phyloP scores from a whole-genome alignment of 92 coral and sea anemone species.

The Diadumene lineata region DNA sequence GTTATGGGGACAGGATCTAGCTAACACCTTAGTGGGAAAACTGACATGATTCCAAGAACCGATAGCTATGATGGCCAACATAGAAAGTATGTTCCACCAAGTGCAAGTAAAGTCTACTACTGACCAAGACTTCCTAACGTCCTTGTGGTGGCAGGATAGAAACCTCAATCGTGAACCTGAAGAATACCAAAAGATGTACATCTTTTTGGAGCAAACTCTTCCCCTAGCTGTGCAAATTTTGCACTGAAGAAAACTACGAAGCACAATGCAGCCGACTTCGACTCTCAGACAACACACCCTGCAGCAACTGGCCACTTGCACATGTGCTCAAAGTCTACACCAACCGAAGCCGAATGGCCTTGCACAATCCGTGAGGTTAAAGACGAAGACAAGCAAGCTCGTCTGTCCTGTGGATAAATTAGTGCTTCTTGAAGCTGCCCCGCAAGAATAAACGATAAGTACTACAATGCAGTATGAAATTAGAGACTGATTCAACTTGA shows the following conservation, averaged over 20 bases:
- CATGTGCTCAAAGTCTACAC: slow-evolving; percentile 44
- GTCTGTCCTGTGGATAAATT: slow-evolving; percentile 53
- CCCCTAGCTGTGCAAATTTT: slow-evolving; percentile 45
- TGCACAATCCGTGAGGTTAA: slow-evolving; percentile 47
- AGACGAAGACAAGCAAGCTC: slow-evolving; percentile 37
- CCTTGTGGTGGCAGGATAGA: slow-evolving; percentile 54
- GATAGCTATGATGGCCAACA: slow-evolving; percentile 47
- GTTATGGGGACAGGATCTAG: slow-evolving; percentile 65
- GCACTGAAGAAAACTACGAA: slow-evolving; percentile 40
- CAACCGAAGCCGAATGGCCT: slow-evolving; percentile 40
- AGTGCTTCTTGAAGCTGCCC: slow-evolving; percentile 47
- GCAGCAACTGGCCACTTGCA: slow-evolving; percentile 49
- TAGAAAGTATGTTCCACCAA: slow-evolving; percentile 56
- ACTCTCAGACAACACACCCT: slow-evolving; percentile 33
- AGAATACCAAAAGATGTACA: slow-evolving; percentile 57
- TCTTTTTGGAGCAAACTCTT: slow-evolving; percentile 46
- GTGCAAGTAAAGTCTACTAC: slow-evolving; percentile 34
- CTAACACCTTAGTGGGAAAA: slow-evolving; percentile 54
- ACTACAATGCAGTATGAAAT: not conserved
- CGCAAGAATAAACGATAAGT: slow-evolving; percentile 11
- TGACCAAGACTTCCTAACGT: slow-evolving; percentile 40
- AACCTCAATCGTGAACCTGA: slow-evolving; percentile 25
- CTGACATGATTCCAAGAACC: slow-evolving; percentile 52
- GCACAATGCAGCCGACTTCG: slow-evolving; percentile 42
- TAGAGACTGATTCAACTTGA: too few relatives aligned